phyloP scores from a whole-genome alignment of 2,797 vertebrate genomes.

The Thripadectes ignobilis region DNA sequence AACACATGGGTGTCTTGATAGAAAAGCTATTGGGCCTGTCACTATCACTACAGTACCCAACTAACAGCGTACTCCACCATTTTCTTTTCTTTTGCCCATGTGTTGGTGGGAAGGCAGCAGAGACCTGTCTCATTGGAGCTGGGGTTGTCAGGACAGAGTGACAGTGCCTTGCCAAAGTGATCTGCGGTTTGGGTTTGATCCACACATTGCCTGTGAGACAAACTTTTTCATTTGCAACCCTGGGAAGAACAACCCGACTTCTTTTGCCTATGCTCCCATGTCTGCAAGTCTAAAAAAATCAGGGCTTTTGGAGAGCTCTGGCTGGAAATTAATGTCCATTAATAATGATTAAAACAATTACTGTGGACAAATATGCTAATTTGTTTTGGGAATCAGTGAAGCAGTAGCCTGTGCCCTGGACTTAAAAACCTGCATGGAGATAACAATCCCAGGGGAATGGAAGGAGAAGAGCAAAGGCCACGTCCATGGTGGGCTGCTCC shows the following conservation, averaged over 20 bases:
- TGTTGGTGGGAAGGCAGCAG: neutral
- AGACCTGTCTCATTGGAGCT: neutral
- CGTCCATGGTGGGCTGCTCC: neutral
- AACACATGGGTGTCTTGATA: conserved; percentile 42
- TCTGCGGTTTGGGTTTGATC: neutral
- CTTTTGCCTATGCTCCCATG: neutral
- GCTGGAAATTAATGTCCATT: neutral
- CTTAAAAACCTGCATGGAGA: neutral
- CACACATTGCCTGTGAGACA: accelerated
- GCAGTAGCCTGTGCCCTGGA: neutral
- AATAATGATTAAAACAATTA: neutral
- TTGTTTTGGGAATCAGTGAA: neutral
- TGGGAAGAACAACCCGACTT: neutral
- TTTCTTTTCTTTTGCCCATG: neutral
- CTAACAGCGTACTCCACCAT: neutral
- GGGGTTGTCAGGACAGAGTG: neutral
- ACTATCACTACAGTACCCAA: neutral
- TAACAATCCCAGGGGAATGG: neutral
- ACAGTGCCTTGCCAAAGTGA: neutral
- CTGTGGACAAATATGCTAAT: neutral
- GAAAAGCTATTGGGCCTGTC: conserved; percentile 47
- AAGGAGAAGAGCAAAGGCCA: neutral
- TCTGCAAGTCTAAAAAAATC: neutral
- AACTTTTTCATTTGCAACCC: neutral
- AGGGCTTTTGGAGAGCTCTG: neutral